phyloP scores from a whole-genome alignment of 2,888 invertebrate genomes.

The Rhaphigaster nebulosa region DNA sequence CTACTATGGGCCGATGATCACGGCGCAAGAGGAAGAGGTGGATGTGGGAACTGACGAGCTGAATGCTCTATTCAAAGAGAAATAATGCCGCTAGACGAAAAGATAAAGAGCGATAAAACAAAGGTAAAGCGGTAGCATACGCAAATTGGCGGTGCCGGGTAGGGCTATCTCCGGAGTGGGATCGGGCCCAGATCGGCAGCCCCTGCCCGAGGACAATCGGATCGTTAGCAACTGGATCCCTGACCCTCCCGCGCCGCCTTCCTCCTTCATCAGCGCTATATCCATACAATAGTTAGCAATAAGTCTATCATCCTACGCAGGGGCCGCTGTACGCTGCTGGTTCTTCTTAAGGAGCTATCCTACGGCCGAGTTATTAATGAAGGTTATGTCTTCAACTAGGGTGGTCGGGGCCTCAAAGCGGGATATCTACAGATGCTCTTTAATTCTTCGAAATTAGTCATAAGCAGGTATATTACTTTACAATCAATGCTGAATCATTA shows the following conservation, averaged over 20 bases:
- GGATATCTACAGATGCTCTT: too few relatives aligned
- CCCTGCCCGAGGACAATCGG: constrained; percentile 17
- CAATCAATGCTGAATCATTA: too few relatives aligned
- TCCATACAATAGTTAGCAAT: constrained; percentile 55
- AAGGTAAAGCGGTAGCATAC: constrained; percentile 59
- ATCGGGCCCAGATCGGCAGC: not conserved
- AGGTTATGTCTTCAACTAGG: not conserved
- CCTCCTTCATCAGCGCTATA: constrained; percentile 27
- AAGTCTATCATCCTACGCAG: constrained; percentile 31
- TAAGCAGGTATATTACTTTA: too few relatives aligned
- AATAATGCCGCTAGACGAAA: constrained; percentile 36
- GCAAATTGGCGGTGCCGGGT: constrained; percentile 60
- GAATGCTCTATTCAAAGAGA: constrained; percentile 54
- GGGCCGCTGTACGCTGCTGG: not conserved
- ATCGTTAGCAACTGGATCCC: constrained; percentile 33
- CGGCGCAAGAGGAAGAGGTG: not conserved
- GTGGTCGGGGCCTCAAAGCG: not conserved
- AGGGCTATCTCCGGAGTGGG: constrained; percentile 52
- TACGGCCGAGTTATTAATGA: not conserved
- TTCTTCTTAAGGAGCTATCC: not conserved
- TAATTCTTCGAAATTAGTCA: too few relatives aligned
- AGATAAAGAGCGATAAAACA: constrained; percentile 60
- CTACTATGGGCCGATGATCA: constrained; percentile 15
- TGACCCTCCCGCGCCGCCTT: not conserved
- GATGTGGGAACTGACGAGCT: constrained; percentile 50